Conservation (phyloP, 2,797 vertebrate genomes). For the Leontopithecus rosalia region DNA sequence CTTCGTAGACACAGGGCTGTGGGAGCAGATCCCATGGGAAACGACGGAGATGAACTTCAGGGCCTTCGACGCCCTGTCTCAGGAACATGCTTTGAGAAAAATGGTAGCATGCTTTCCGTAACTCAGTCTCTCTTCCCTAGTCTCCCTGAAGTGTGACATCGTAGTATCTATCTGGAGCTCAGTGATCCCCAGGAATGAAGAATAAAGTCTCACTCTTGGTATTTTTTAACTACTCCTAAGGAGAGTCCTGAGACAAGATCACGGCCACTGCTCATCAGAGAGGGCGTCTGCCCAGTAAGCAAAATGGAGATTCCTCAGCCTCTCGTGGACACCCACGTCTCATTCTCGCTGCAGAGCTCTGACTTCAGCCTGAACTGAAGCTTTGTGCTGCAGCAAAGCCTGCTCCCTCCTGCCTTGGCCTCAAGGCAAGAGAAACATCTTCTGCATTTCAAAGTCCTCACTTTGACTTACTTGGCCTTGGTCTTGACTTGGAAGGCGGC, state of each 20-base stretch:
- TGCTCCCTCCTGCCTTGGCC: too few species aligned
- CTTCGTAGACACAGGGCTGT: not conserved
- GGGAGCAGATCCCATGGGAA: not conserved
- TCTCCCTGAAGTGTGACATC: not conserved
- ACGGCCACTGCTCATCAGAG: not conserved
- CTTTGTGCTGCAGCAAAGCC: not conserved
- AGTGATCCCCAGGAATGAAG: not conserved
- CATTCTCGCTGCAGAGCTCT: not conserved
- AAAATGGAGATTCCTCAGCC: not conserved
- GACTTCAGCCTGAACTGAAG: not conserved
- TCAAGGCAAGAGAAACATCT: not conserved
- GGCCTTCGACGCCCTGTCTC: not conserved
- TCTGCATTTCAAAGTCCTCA: not conserved
- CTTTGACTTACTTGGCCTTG: not conserved
- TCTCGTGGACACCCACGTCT: accelerated
- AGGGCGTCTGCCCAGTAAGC: not conserved
- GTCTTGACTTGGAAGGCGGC: not conserved
- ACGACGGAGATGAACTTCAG: not conserved
- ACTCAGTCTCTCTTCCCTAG: not conserved
- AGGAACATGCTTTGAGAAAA: not conserved
- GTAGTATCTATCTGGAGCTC: not conserved
- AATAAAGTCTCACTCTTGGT: not conserved
- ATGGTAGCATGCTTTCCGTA: not conserved
- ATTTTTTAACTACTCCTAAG: not conserved
- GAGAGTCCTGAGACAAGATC: not conserved